phyloP scores from a whole-genome alignment of 2,888 invertebrate genomes.

The Hermodice carunculata region DNA sequence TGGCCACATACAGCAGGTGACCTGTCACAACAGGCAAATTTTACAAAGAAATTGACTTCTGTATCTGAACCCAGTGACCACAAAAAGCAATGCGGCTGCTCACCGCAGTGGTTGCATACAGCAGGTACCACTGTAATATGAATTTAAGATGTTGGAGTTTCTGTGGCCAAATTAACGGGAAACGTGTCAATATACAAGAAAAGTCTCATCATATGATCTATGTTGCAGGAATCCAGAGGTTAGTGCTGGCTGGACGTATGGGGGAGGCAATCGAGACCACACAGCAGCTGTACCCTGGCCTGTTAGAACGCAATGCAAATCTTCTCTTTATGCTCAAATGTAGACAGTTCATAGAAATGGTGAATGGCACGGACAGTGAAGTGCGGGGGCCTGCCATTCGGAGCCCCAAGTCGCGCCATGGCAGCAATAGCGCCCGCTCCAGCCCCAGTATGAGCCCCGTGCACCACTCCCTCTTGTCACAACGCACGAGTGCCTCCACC shows the following conservation, averaged over 20 bases:
- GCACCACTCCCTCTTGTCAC: conserved; percentile 43
- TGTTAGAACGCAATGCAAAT: conserved; percentile 90
- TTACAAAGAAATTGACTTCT: too few species aligned
- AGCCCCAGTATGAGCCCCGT: conserved; percentile 67
- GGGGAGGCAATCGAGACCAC: conserved; percentile 95
- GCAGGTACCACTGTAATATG: too few species aligned
- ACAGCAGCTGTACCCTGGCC: conserved; percentile 90
- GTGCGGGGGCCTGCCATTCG: conserved; percentile 74
- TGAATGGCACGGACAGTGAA: conserved; percentile 72
- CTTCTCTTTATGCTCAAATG: conserved; percentile 96
- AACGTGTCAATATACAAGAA: too few species aligned
- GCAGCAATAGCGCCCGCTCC: conserved; percentile 64
- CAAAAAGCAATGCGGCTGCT: too few species aligned
- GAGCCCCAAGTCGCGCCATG: conserved; percentile 63
- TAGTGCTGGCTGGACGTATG: conserved; percentile 93
- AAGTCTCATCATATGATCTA: too few species aligned
- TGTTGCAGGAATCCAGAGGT: conserved; percentile 86
- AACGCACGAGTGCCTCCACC: conserved; percentile 20
- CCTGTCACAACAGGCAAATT: too few species aligned
- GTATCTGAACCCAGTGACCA: too few species aligned
- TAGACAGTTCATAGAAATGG: conserved; percentile 99
- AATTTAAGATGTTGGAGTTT: too few species aligned
- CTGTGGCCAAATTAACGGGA: too few species aligned
- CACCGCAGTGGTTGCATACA: too few species aligned
- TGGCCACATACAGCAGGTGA: too few species aligned